Evolutionary conservation across 2,888 invertebrate species (phyloP).

Genomic region (Lepeophtheirus nordmannii): DNA sequence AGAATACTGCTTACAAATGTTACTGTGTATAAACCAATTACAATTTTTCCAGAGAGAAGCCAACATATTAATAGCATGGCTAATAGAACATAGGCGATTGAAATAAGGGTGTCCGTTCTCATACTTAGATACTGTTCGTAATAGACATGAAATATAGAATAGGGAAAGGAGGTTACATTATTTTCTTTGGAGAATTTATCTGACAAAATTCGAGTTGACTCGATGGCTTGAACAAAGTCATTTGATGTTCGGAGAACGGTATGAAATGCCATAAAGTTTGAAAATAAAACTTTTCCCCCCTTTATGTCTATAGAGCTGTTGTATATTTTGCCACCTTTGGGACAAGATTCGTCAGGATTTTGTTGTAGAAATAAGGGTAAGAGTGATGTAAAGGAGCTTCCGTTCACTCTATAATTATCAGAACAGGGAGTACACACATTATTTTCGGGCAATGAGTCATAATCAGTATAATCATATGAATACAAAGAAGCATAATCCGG

Average conservation of each 20-base stretch:
- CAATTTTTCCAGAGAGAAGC: not conserved
- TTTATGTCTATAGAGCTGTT: conserved; percentile 46
- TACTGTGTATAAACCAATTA: not conserved
- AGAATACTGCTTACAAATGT: not conserved
- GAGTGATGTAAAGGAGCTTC: not conserved
- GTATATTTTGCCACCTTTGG: conserved; percentile 71
- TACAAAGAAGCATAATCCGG: not conserved
- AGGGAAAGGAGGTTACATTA: conserved; percentile 30
- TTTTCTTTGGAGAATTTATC: conserved; percentile 49
- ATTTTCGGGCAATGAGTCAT: not conserved
- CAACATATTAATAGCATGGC: not conserved
- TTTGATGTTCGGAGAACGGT: conserved; percentile 56
- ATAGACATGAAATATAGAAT: conserved; percentile 75
- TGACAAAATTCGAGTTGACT: conserved; percentile 55
- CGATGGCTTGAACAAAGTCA: conserved; percentile 67
- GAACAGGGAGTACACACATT: not conserved
- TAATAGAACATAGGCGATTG: not conserved
- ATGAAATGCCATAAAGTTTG: conserved; percentile 81
- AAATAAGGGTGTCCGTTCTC: conserved; percentile 59
- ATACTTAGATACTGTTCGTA: conserved; percentile 88
- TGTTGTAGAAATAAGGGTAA: conserved; percentile 53
- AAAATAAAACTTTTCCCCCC: conserved; percentile 42
- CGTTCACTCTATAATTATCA: not conserved
- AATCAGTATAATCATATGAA: not conserved
- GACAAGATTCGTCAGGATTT: conserved; percentile 55